Base-by-base conservation (phyloP, 2,888 invertebrate species). In the Caenorhabditis zanzibari region DNA sequence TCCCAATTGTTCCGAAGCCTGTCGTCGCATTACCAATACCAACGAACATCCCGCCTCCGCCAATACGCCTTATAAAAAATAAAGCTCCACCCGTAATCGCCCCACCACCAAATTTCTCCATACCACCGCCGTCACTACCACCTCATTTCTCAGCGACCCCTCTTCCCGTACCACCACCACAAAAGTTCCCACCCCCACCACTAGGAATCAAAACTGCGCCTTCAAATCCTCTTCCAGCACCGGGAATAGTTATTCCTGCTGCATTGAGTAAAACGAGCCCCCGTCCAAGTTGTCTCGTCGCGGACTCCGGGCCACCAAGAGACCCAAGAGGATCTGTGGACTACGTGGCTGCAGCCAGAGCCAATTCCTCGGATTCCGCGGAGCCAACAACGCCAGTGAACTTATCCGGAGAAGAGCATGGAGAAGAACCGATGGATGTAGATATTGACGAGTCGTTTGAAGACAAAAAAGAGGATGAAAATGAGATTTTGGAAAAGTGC, bases 401-500 rank as follows among this genome's bases (percentile, higher is more conserved):
- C 7, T 32, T 12, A 38, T 10, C 12, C 2, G 41, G 32, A 59
- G 76, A 68, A 41, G 69, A 77, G 28, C 63, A 22, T n/a, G 71
- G 71, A n/a, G 71, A 61, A 14, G 66, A 38, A 14, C n/a, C 52
- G 19, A 66, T 72, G 72, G 72, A 80, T 35, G 22, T 63, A 6
- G 52, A 68, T 19, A 49, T 35, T 7, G 68, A 76, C 0, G 32
- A n/a, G 32, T 41, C 38, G 2, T 24, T 19, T 6, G 58, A 56
- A 56, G 56, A 56, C 0, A 38, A 56, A 56, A 12, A 54, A 10
- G 61, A 61, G 49, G 61, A 73, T n/a, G 58, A 49, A 6, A 72
- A 72, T 47, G 73, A 73, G 0, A 49, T 61, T 16, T 28, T 73
- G 28, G 26, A 19, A 41, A 26, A 41, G 41, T 64, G 38, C 16